phyloP scores from a whole-genome alignment of 1,140 invertebrate genomes.

The Cydia fagiglandana region DNA sequence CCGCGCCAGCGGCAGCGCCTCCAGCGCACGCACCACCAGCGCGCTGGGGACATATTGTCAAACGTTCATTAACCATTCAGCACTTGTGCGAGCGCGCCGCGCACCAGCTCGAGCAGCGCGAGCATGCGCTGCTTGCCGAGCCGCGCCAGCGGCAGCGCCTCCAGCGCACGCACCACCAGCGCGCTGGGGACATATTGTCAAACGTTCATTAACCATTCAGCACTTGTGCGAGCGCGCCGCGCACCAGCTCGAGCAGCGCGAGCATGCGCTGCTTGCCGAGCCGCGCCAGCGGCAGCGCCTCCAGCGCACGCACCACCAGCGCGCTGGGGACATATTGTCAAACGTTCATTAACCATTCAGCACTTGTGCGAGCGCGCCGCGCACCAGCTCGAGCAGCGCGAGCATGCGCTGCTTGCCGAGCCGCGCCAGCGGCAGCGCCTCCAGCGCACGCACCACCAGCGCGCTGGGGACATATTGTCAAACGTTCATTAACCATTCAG shows the following conservation, averaged over 20 bases:
- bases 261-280: constrained; percentile 92
- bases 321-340: constrained; percentile 53
- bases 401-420: constrained; percentile 92
- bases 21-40: constrained; percentile 81
- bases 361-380: constrained; percentile 88
- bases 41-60: constrained; percentile 53
- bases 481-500: no score
- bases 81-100: constrained; percentile 88
- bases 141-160: constrained; percentile 84
- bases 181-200: constrained; percentile 53
- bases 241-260: constrained; percentile 91
- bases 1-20: constrained; percentile 84
- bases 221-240: constrained; percentile 88
- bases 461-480: constrained; percentile 53
- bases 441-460: constrained; percentile 81
- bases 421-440: constrained; percentile 84
- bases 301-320: constrained; percentile 81
- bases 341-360: no score
- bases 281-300: constrained; percentile 84
- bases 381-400: constrained; percentile 91
- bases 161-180: constrained; percentile 81
- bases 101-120: constrained; percentile 91
- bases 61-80: no score
- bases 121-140: constrained; percentile 92
- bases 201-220: no score